Evolutionary conservation across 2,113 vertebrate species (phyloP).

Genomic region (Phylloscopus trochilus): DNA sequence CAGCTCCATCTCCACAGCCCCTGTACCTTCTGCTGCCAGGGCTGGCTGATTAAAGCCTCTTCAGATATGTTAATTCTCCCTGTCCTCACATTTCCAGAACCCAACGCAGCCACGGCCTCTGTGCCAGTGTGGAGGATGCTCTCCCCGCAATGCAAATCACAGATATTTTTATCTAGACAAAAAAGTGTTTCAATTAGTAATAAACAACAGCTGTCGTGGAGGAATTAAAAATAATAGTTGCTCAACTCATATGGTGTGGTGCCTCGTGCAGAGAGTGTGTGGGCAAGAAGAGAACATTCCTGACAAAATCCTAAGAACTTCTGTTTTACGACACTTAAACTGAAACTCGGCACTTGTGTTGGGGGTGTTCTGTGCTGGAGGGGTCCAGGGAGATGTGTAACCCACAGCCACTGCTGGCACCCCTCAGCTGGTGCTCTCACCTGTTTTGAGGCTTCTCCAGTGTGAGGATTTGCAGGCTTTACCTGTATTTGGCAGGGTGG

Average conservation of each 20-base stretch:
- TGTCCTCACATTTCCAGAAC: neutral
- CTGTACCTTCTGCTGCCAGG: neutral
- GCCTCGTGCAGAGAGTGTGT: neutral
- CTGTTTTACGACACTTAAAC: neutral
- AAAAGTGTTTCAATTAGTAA: constrained; percentile 21
- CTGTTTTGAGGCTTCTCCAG: neutral
- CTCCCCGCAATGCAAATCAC: neutral
- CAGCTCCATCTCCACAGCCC: neutral
- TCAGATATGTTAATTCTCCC: neutral
- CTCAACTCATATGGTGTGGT: neutral
- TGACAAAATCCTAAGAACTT: neutral
- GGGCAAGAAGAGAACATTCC: neutral
- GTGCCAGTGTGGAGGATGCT: neutral
- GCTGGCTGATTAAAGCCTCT: neutral
- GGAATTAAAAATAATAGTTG: constrained; percentile 29
- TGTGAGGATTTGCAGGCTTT: fast-evolving
- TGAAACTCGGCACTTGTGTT: neutral
- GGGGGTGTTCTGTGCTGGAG: neutral
- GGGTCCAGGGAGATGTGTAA: fast-evolving
- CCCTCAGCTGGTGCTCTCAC: fast-evolving
- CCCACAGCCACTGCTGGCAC: neutral
- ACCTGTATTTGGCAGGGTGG: fast-evolving
- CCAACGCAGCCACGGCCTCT: neutral
- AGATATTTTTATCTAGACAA: constrained; percentile 1
- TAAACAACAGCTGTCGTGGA: constrained; percentile 9